Base-by-base conservation (phyloP, 1,140 invertebrate species). In the Temnothorax nylanderi region DNA sequence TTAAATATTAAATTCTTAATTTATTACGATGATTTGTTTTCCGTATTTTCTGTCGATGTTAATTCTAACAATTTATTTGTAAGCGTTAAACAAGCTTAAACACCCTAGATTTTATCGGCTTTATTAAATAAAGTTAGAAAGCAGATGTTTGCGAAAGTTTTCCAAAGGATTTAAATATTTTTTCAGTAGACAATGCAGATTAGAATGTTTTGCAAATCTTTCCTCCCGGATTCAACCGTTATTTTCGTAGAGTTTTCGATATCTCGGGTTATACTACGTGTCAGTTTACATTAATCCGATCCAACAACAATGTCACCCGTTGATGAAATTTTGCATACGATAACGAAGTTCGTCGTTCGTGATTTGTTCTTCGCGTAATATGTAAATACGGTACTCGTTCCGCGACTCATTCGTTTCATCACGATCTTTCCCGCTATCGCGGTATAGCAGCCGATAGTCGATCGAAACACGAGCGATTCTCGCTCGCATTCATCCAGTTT, bases 271-370 rank as follows among this genome's bases (percentile, higher is more conserved):
- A 34, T 47, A 62, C n/a, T 47, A 37, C 80, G 8, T 60, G 67
- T 84, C 80, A n/a, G 44, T 75, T 74, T 84, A 75, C 21, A 72
- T 74, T 84, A 74, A 62, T 84, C 41, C 44, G n/a, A 37, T 74
- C 54, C 54, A 44, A 21, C 41, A 84, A 84, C 80, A 82, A 81
- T 72, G 51, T 44, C 41, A 69, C 47, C 18, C 80, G 80, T 75
- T 62, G 54, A 74, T 54, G 18, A 7, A 18, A 74, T 82, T 84
- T 84, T 84, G 80, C 80, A 84, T 84, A 75, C 69, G 80, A 37
- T 84, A 84, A 84, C 80, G 80, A 84, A 60, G 54, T 75, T 75
- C 18, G 67, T 47, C 21, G 67, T 37, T 7, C 11, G 77, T 47
- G 64, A 60, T 84, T 75, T 75, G 54, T 41, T 41, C 41, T 34